Percentiles rank a stretch among this genome's conserved stretches.
These are phyloP conservation scores for Eclectus roratus DNA, from an alignment of 2,113 vertebrate species.

Conservation along the genomic window DNA sequence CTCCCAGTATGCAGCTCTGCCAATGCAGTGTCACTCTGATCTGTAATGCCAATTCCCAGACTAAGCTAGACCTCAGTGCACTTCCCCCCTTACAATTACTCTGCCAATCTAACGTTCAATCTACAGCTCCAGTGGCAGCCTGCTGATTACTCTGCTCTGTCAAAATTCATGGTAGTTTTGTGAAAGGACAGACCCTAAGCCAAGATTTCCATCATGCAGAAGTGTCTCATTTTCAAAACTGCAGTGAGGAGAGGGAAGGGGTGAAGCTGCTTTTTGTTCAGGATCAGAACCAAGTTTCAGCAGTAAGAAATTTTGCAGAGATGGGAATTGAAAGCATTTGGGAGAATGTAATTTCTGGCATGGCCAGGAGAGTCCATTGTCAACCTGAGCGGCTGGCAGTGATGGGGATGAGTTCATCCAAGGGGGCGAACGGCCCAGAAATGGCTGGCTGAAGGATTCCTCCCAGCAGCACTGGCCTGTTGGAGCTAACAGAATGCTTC, in stretches of 20 bases:
- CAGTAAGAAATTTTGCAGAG: background rate
- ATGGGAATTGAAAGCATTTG: background rate
- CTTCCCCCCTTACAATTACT: background rate
- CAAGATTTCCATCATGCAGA: background rate
- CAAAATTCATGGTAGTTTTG: background rate
- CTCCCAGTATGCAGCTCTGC: fast-evolving
- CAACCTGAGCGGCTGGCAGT: background rate
- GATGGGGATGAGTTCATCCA: background rate
- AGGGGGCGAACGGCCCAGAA: background rate
- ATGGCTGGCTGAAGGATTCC: background rate
- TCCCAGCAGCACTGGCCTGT: background rate
- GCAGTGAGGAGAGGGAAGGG: fast-evolving
- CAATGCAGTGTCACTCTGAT: background rate
- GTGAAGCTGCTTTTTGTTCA: background rate
- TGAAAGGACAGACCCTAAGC: background rate
- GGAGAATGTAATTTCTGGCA: background rate
- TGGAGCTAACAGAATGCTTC: background rate
- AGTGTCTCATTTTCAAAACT: background rate
- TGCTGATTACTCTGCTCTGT: background rate
- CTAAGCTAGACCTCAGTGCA: background rate
- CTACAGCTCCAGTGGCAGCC: background rate
- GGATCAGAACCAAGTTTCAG: background rate
- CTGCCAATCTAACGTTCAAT: background rate
- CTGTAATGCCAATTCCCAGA: background rate
- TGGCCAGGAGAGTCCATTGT: background rate